A percentile compares a stretch with the other conserved stretches of the same genome.
Evolutionary conservation across 2,797 vertebrate genomes (phyloP).

Genomic region (Diplodus puntazzo): DNA sequence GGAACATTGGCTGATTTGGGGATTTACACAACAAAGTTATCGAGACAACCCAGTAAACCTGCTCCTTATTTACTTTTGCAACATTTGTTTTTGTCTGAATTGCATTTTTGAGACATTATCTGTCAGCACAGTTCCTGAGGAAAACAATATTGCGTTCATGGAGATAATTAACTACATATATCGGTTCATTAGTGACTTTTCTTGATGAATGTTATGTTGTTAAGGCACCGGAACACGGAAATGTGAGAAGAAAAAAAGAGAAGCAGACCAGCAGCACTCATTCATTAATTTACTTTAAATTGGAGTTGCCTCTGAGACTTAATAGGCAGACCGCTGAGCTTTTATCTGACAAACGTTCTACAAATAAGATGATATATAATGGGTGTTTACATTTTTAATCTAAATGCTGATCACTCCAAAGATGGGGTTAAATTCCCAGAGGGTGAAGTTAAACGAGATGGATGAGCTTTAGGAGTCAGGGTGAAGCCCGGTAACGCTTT

Average conservation of each 20-base stretch:
- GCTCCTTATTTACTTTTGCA: not conserved
- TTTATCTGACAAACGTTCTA: conserved; percentile 48
- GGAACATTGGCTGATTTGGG: not conserved
- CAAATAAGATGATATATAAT: conserved; percentile 70
- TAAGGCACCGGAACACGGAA: not conserved
- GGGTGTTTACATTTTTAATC: conserved; percentile 72
- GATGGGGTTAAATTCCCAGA: conserved; percentile 42
- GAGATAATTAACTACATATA: not conserved
- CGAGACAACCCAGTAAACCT: not conserved
- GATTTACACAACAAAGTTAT: not conserved
- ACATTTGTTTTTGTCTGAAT: not conserved
- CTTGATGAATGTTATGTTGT: not conserved
- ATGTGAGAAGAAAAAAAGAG: not conserved
- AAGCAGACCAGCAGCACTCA: conserved; percentile 5
- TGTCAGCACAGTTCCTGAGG: not conserved
- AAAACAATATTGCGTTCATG: not conserved
- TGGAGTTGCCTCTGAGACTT: conserved; percentile 34
- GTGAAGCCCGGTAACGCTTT: conserved; percentile 22
- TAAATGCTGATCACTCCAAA: conserved; percentile 74
- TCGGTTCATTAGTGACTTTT: conserved; percentile 24
- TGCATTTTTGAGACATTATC: not conserved
- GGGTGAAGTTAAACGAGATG: conserved; percentile 58
- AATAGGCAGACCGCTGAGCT: conserved; percentile 66
- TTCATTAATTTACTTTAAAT: conserved; percentile 42
- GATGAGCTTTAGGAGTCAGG: conserved; percentile 56